Base-by-base conservation (phyloP, 2,888 invertebrate genomes). In the Acanthopleura granulata region DNA sequence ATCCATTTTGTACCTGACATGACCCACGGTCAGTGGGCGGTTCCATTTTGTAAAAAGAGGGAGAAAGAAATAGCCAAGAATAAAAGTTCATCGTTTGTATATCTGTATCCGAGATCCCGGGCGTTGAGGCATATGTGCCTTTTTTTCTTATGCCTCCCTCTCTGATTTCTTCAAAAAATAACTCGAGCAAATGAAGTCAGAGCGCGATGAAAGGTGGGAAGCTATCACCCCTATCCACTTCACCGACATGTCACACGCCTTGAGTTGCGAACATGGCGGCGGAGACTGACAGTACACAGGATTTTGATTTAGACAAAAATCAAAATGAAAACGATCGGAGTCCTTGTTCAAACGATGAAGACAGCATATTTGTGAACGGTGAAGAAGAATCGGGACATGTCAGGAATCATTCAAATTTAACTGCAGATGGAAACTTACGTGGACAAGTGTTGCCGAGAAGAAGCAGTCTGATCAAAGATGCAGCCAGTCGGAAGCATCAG, bases 401-500 rank as follows among this genome's bases (percentile, higher is more conserved):
- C 25, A 27, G 4, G 29, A 66, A 66, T 66, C 66, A 66, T 27
- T 66, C 66, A 66, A 66, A 66, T 66, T 66, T 18, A 49, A 71
- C 29, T 18, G 16, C 40, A 1, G 71, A 27, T 16, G 71, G 49
- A 9, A n/a, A 40, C 27, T 71, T 66, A 66, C 66, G n/a, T 3
- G 49, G 50, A 40, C 83, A 79, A 72, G 75, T 78, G 29, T 76
- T 87, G 74, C 88, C 89, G 16, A 79, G 89, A 49, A 82, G 91
- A 75, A 90, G 90, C 74, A 91, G 91, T 77, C 84, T 91, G 70
- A 88, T 89, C 77, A 89, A 89, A 78, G 87, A 86, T 75, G 82
- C 80, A n/a, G 79, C 83, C 51, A 82, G 85, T 73, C 85, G 87
- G 75, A 84, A 84, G 73, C 85, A 88, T 18, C 85, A 87, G 50